A percentile compares a stretch with the other conserved stretches of the same genome.
phyloP scores from a whole-genome alignment of 2,113 vertebrate species.

The Orthonyx spaldingii region DNA sequence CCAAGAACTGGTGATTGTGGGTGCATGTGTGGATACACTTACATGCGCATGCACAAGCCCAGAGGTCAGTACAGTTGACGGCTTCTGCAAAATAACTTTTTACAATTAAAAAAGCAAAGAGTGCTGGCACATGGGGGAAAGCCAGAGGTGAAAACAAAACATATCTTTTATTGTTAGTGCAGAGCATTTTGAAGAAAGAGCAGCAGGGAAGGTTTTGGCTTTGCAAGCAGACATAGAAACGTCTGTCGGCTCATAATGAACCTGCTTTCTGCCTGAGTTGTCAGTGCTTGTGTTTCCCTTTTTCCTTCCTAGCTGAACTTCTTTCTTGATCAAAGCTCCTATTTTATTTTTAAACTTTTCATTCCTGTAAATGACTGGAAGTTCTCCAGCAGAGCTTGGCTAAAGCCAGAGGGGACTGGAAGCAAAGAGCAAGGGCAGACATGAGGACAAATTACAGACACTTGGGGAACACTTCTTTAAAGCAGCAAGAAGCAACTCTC shows the following conservation, averaged over 20 bases:
- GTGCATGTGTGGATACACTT: fast-evolving
- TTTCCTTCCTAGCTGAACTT: neutral
- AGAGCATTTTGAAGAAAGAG: neutral
- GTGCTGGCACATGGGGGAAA: neutral
- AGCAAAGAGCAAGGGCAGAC: constrained; percentile 5
- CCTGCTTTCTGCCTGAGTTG: neutral
- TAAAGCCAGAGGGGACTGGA: constrained; percentile 8
- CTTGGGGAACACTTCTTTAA: neutral
- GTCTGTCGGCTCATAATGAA: constrained; percentile 1
- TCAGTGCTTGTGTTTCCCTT: constrained; percentile 1
- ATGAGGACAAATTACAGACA: neutral
- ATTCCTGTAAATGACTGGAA: constrained; percentile 53
- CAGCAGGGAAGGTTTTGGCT: neutral
- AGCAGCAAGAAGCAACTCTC: neutral
- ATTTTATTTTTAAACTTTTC: constrained; percentile 49
- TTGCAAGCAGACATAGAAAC: neutral
- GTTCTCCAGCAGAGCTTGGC: neutral
- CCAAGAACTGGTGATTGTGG: neutral
- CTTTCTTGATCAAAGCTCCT: constrained; percentile 24
- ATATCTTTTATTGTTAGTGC: neutral
- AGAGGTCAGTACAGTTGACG: neutral
- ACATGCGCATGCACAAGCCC: fast-evolving
- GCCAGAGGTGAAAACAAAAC: neutral
- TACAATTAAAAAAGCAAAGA: neutral
- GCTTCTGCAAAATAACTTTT: neutral